These are phyloP conservation scores for Momotus momota DNA, from an alignment of 2,797 vertebrate genomes.

Conservation along the genomic window DNA sequence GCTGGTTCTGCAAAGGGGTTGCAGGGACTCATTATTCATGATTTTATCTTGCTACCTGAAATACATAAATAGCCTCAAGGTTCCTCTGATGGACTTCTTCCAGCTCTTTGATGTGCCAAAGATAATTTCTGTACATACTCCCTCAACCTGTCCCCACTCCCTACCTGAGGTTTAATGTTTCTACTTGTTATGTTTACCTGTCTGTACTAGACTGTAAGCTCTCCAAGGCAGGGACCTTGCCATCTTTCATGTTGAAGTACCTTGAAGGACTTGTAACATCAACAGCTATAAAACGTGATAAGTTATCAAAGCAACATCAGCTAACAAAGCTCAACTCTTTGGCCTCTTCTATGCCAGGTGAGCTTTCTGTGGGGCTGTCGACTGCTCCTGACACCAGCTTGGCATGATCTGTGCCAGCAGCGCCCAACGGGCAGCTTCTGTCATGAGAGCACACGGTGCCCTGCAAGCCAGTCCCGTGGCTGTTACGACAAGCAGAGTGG, in stretches of 20 bases:
- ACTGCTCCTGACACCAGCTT: background rate
- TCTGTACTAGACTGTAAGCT: constrained; percentile 62
- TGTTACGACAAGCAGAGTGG: fast-evolving
- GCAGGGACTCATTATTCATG: constrained; percentile 69
- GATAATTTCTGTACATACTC: constrained; percentile 70
- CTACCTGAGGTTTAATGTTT: constrained; percentile 71
- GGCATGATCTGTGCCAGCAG: background rate
- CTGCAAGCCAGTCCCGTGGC: background rate
- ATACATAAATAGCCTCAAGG: constrained; percentile 73
- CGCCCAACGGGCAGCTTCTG: fast-evolving
- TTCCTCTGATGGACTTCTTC: constrained; percentile 67
- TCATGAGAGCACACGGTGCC: fast-evolving
- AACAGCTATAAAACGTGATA: constrained; percentile 44
- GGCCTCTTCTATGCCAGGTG: background rate
- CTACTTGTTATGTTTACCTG: constrained; percentile 74
- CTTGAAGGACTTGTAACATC: constrained; percentile 51
- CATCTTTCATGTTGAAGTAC: constrained; percentile 29
- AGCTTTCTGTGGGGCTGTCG: background rate
- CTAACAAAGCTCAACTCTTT: background rate
- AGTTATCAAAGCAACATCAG: constrained; percentile 13
- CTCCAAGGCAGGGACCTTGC: constrained; percentile 35
- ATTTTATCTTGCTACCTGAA: constrained; percentile 72
- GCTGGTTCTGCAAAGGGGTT: constrained; percentile 39
- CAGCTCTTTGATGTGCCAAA: constrained; percentile 77
- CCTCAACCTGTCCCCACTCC: constrained; percentile 74